phyloP scores from a whole-genome alignment of 2,888 invertebrate species.

The Prosopocoilus inquinatus region DNA sequence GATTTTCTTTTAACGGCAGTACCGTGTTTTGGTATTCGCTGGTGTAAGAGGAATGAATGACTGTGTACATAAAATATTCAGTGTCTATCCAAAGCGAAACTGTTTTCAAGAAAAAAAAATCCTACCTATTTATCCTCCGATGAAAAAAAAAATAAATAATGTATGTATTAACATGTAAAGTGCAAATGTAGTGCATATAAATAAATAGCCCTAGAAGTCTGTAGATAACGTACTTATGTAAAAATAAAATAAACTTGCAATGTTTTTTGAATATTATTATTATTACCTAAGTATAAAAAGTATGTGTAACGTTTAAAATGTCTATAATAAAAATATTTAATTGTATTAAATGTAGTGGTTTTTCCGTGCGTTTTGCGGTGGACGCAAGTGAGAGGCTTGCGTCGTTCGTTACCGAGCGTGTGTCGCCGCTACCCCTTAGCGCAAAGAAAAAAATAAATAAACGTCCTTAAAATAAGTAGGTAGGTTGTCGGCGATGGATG shows the following conservation, averaged over 20 bases:
- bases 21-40: not conserved
- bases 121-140: slow-evolving; percentile 24
- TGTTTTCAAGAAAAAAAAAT: slow-evolving; percentile 12
- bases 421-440: too few relatives aligned
- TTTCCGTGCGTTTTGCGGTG: too few relatives aligned
- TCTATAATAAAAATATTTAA: slow-evolving; percentile 40
- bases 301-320: slow-evolving; percentile 44
- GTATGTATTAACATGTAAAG: slow-evolving; percentile 18
- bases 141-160: too few relatives aligned
- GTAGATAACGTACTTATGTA: slow-evolving; percentile 47
- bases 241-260: slow-evolving; percentile 37
- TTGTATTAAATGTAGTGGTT: slow-evolving; percentile 4
- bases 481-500: too few relatives aligned
- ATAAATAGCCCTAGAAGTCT: slow-evolving; percentile 27
- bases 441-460: too few relatives aligned
- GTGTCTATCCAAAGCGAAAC: too few relatives aligned
- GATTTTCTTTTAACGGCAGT: not conserved
- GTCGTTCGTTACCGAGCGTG: too few relatives aligned
- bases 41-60: not conserved
- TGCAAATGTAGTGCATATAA: slow-evolving; percentile 24
- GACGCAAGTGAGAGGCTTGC: too few relatives aligned
- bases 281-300: slow-evolving; percentile 39
- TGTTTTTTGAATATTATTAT: slow-evolving; percentile 37
- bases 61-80: not conserved
- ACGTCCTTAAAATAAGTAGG: too few relatives aligned